Conservation (phyloP, 2,797 vertebrate genomes). For the Saxicola maurus region DNA sequence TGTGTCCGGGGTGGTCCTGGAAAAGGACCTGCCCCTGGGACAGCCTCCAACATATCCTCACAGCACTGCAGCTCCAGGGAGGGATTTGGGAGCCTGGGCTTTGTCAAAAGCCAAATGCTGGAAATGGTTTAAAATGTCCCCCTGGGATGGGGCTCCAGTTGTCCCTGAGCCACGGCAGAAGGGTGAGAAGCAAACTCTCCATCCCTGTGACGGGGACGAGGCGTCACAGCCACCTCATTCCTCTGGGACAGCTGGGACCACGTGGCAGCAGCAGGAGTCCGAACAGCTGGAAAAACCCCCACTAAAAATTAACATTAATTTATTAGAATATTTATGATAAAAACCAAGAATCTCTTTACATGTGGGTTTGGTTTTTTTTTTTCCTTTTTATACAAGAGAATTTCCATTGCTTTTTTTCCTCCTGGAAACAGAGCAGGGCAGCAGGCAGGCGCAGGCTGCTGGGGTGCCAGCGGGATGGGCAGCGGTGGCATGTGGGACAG, state of each 20-base stretch:
- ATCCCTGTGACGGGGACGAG: fast-evolving
- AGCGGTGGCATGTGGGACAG: neutral
- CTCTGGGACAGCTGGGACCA: fast-evolving
- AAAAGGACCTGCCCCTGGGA: too few species aligned
- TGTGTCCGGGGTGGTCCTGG: fast-evolving
- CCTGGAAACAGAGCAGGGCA: constrained; percentile 55
- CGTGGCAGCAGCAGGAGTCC: neutral
- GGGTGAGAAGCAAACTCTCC: neutral
- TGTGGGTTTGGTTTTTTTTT: neutral
- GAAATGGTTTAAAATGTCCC: neutral
- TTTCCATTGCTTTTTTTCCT: constrained; percentile 54
- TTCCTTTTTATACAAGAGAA: constrained; percentile 58
- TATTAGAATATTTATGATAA: constrained; percentile 79
- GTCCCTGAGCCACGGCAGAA: neutral
- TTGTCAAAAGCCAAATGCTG: neutral
- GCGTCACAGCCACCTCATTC: neutral
- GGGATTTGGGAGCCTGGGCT: too few species aligned
- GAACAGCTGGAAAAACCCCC: neutral
- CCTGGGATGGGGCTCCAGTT: neutral
- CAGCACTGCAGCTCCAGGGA: too few species aligned
- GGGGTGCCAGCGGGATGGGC: neutral
- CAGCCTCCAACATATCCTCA: too few species aligned
- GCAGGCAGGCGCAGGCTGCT: constrained; percentile 7
- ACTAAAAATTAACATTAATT: constrained; percentile 76
- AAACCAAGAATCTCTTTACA: constrained; percentile 69